phyloP scores from a whole-genome alignment of 2,797 vertebrate genomes.

The Sylvilagus floridanus region DNA sequence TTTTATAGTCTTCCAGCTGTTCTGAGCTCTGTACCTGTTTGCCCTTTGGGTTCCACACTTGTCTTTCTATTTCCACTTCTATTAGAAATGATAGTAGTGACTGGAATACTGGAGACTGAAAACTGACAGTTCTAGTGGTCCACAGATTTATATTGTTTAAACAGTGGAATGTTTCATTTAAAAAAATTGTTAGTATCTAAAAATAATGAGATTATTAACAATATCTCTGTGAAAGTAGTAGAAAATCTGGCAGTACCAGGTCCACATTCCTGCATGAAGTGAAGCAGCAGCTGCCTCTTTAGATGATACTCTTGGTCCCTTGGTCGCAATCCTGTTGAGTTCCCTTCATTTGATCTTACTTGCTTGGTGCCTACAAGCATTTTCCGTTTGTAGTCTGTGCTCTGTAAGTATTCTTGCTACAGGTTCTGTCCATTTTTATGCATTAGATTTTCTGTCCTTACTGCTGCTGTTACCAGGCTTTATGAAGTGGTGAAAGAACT shows the following conservation, averaged over 20 bases:
- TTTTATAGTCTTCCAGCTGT: background rate
- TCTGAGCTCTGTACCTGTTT: background rate
- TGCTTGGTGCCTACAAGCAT: background rate
- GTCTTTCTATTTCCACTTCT: background rate
- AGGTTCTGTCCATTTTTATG: background rate
- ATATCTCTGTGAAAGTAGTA: background rate
- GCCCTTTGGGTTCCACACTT: background rate
- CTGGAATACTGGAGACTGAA: background rate
- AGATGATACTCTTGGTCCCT: background rate
- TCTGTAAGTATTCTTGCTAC: background rate
- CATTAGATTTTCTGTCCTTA: background rate
- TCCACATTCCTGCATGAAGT: background rate
- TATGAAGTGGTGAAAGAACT: background rate
- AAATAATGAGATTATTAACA: background rate
- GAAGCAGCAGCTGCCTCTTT: background rate
- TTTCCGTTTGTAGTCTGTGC: background rate
- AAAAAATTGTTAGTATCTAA: background rate
- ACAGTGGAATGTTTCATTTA: background rate
- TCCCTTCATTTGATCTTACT: background rate
- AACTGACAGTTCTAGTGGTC: background rate
- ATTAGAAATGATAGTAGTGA: background rate
- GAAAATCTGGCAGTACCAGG: background rate
- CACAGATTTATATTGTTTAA: background rate
- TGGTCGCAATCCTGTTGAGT: background rate
- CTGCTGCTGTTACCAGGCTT: background rate